Percentiles rank a stretch among this genome's conserved stretches.
Evolutionary conservation across 2,888 invertebrate species (phyloP).

Genomic region (Pachymerium ferrugineum): DNA sequence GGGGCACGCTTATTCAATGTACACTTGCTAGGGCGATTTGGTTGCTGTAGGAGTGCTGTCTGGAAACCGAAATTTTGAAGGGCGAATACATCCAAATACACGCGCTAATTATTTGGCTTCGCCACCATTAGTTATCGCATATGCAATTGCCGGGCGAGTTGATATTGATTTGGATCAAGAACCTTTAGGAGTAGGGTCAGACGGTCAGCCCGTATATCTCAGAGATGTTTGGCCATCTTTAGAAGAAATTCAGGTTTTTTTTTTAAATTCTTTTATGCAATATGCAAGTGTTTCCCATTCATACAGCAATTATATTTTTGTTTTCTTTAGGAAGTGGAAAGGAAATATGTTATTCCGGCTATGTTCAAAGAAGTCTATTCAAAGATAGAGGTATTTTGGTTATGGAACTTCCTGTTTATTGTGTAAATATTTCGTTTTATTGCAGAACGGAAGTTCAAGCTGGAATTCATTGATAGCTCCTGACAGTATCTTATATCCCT

Average conservation of each 20-base stretch:
- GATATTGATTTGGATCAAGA: conserved; percentile 90
- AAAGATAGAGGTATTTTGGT: conserved; percentile 55
- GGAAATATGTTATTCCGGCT: conserved; percentile 81
- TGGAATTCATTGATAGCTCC: conserved; percentile 82
- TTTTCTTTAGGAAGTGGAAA: conserved; percentile 61
- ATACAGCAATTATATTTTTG: background rate
- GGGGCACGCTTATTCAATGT: too few relatives aligned
- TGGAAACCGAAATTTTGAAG: conserved; percentile 97
- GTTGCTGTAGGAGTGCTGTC: conserved; percentile 94
- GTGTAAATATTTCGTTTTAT: background rate
- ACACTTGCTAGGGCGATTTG: conserved; percentile 66
- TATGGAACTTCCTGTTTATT: background rate
- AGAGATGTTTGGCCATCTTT: conserved; percentile 94
- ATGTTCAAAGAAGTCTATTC: conserved; percentile 94
- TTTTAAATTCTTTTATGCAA: background rate
- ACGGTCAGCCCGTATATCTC: conserved; percentile 74
- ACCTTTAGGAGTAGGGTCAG: conserved; percentile 54
- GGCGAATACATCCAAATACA: conserved; percentile 93
- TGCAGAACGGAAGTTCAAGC: conserved; percentile 68
- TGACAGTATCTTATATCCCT: conserved; percentile 76
- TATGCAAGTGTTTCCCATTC: background rate
- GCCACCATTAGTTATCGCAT: conserved; percentile 94
- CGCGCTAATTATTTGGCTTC: conserved; percentile 96
- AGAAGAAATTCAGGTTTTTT: conserved; percentile 77
- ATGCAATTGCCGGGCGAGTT: conserved; percentile 91